phyloP scores from a whole-genome alignment of 2,888 invertebrate genomes.

The Metellina segmentata region DNA sequence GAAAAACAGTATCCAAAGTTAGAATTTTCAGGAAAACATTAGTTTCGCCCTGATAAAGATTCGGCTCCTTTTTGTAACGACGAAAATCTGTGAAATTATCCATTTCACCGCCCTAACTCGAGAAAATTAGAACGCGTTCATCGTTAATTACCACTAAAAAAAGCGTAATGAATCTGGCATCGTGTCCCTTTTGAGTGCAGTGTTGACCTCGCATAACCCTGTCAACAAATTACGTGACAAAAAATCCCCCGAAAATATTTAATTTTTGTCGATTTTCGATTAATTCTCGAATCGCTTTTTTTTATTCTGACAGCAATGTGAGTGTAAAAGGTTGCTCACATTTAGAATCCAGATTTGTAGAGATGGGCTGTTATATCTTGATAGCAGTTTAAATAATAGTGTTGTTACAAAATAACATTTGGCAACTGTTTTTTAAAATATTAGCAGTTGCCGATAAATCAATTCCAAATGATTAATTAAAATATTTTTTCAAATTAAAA shows the following conservation, averaged over 20 bases:
- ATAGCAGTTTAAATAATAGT: no score
- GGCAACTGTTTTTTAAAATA: no score
- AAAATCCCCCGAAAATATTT: not conserved
- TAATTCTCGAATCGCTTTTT: not conserved
- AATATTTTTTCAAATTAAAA: no score
- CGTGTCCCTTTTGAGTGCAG: not conserved
- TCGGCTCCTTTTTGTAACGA: not conserved
- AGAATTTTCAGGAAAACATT: not conserved
- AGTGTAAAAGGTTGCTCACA: no score
- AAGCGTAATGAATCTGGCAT: not conserved
- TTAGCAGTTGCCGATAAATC: no score
- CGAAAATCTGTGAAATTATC: not conserved
- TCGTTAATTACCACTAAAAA: not conserved
- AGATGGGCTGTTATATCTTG: no score
- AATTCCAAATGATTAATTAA: no score
- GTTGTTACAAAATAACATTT: no score
- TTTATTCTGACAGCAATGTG: no score
- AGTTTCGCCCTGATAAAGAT: conserved; percentile 1
- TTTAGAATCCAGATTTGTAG: no score
- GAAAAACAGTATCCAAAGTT: not conserved
- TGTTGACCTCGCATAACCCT: not conserved
- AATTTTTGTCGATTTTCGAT: not conserved
- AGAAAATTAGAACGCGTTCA: not conserved
- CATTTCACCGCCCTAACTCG: not conserved
- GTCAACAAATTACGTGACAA: not conserved